Evolutionary conservation across 2,113 vertebrate genomes (phyloP), one percentile per base, ranked within the genome.

Genomic region (Tetraodon nigroviridis): DNA sequence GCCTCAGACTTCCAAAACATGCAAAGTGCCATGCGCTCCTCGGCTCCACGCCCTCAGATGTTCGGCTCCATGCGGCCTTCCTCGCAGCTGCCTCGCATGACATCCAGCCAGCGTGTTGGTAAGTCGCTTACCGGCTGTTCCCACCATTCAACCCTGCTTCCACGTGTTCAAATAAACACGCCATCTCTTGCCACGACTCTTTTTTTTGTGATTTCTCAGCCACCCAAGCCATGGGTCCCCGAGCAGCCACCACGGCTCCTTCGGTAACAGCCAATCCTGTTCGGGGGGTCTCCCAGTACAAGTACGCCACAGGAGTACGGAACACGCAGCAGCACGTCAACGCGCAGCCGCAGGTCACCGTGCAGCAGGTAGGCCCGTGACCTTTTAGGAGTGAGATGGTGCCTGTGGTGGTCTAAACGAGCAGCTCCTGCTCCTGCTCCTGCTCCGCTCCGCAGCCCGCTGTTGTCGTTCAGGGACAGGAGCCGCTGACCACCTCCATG

Each of bases 401-500:
- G 7, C 32, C 7, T 37, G 8, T 10, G 0, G 32, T 37, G 1
- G 1, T 37, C 32, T 37, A 12, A 12, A 37, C 12, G 32, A 37
- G 1, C 12, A 37, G 7, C 4, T 6, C 3, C 62, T 52, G 2
- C 12, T 1, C 64, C 16, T 1, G 14, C 16, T n/a, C n/a, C n/a
- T n/a, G n/a, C n/a, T n/a, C n/a, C n/a, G n/a, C n/a, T 15, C 79
- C n/a, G 27, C 67, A 98, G 96, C 93, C 96, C 79, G 94, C 96
- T 72, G 95, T 98, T 63, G 95, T 97, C 20, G 93, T 97, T 81
- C 96, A 97, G 89, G 96, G 96, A 82, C 96, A 98, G 81, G 95
- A 98, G 78, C 96, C 96, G 63, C 90, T 98, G 89, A 99, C 95
- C 58, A 92, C 96, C 82, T 96, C 96, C 84, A 97, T 98, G 94